Evolutionary conservation across 2,113 vertebrate genomes (phyloP).

Genomic region (Muntiacus muntjak): DNA sequence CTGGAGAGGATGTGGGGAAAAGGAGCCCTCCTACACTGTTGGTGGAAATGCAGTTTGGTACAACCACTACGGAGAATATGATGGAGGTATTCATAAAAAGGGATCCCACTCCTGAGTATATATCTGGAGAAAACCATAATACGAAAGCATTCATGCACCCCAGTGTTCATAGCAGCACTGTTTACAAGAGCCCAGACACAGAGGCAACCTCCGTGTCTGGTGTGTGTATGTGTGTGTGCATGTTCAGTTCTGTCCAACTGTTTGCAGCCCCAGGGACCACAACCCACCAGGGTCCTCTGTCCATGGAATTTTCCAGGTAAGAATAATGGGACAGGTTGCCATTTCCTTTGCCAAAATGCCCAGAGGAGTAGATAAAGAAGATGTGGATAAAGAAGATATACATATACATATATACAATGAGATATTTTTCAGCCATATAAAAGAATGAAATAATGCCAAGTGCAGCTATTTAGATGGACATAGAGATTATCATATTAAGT

Average conservation of each 20-base stretch:
- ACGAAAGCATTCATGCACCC: not conserved
- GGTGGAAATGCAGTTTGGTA: not conserved
- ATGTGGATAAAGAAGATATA: not conserved
- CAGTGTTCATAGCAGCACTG: not conserved
- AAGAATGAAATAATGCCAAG: not conserved
- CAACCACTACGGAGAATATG: not conserved
- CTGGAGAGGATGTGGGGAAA: not conserved
- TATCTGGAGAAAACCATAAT: not conserved
- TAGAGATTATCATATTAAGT: not conserved
- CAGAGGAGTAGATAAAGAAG: not conserved
- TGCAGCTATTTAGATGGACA: not conserved
- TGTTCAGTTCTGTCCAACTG: not conserved
- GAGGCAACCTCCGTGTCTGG: not conserved
- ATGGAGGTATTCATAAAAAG: not conserved
- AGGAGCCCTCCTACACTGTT: not conserved
- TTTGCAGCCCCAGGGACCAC: not conserved
- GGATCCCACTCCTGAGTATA: not conserved
- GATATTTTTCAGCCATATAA: not conserved
- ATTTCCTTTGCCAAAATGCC: not conserved
- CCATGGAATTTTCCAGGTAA: not conserved
- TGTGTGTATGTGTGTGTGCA: not conserved
- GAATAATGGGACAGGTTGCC: not conserved
- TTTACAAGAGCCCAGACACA: accelerated
- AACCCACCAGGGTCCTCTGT: not conserved
- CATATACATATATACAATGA: not conserved